These are phyloP conservation scores for Bombus cullumanus DNA, from an alignment of 1,140 invertebrate genomes.

Conservation along the genomic window DNA sequence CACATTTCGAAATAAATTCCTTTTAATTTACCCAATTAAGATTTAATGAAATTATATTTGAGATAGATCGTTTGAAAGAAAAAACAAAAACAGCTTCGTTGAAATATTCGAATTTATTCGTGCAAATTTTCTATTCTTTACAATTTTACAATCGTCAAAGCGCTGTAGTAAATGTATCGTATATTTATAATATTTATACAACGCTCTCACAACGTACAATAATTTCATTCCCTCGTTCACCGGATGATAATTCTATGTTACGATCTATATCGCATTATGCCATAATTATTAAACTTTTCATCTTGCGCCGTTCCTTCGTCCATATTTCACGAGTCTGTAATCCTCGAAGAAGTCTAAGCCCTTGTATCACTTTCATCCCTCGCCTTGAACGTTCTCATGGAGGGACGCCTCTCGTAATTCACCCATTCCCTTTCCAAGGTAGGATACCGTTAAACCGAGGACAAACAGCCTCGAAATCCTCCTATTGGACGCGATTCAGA, in stretches of 20 bases:
- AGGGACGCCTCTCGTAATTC: conserved; percentile 37
- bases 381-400: conserved; percentile 20
- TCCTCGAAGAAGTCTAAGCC: background rate
- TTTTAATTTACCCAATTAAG: too few species aligned
- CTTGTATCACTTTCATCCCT: conserved; percentile 16
- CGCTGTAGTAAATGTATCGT: too few species aligned
- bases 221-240: background rate
- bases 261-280: background rate
- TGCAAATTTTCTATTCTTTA: background rate
- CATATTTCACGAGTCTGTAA: conserved; percentile 1
- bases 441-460: conserved; percentile 33
- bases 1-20: too few species aligned
- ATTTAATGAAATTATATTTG: too few species aligned
- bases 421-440: background rate
- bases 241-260: background rate
- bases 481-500: background rate
- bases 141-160: background rate
- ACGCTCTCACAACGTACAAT: background rate
- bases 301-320: background rate
- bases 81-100: too few species aligned
- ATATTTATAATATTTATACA: background rate
- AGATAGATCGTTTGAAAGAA: too few species aligned
- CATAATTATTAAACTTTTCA: background rate
- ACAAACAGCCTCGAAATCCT: conserved; percentile 34
- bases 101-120: background rate